Evolutionary conservation across 1,140 invertebrate genomes (phyloP).

Genomic region (Danaus melanippus): DNA sequence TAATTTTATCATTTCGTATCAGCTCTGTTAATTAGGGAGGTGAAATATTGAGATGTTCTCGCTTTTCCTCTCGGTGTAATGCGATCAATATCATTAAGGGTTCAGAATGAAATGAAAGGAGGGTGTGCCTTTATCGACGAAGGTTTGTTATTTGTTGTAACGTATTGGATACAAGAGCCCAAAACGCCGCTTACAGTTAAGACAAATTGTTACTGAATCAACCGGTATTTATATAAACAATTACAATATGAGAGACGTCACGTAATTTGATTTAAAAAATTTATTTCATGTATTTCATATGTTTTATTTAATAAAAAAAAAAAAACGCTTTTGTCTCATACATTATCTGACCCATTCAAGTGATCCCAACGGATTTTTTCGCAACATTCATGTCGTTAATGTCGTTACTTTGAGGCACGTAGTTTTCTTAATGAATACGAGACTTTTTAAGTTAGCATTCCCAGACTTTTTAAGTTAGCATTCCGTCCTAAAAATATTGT

Average conservation of each 20-base stretch:
- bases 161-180: neutral
- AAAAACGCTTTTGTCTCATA: no score
- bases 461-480: slow-evolving; percentile 6
- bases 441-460: slow-evolving; percentile 13
- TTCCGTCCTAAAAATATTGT: slow-evolving; percentile 8
- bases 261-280: no score
- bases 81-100: slow-evolving; percentile 44
- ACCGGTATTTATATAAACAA: no score
- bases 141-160: slow-evolving; percentile 22
- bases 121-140: slow-evolving; percentile 34
- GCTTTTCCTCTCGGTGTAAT: slow-evolving; percentile 36
- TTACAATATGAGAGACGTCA: no score
- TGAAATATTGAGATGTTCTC: slow-evolving; percentile 39
- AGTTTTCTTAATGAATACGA: slow-evolving; percentile 9
- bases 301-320: no score
- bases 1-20: slow-evolving; percentile 11
- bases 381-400: slow-evolving; percentile 1
- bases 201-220: no score
- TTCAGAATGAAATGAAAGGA: slow-evolving; percentile 39
- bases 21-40: slow-evolving; percentile 24
- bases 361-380: slow-evolving; percentile 6
- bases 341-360: neutral
- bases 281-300: no score
- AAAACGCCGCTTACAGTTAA: no score
- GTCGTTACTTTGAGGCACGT: slow-evolving; percentile 7